phyloP scores from a whole-genome alignment of 2,113 vertebrate genomes.

The Sebastes fasciatus region DNA sequence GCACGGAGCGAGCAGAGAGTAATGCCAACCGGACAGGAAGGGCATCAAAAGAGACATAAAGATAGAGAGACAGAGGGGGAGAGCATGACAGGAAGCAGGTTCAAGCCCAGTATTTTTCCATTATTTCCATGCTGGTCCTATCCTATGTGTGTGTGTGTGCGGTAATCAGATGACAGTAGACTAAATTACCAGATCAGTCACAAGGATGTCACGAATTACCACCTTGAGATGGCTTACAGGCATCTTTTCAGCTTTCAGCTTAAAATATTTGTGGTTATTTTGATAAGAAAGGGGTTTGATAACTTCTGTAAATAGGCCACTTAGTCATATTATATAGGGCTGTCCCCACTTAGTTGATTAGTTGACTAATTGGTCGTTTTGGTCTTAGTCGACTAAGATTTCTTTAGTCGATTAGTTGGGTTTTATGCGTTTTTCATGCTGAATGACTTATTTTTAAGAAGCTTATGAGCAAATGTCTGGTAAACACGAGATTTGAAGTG shows the following conservation, averaged over 20 bases:
- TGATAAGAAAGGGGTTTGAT: background rate
- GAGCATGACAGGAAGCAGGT: slow-evolving; percentile 49
- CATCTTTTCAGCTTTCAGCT: background rate
- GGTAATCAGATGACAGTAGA: slow-evolving; percentile 39
- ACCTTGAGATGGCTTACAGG: background rate
- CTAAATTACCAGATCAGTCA: slow-evolving; percentile 36
- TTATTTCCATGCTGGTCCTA: background rate
- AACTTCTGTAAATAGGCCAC: background rate
- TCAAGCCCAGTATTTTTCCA: slow-evolving; percentile 55
- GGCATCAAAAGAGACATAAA: slow-evolving; percentile 39
- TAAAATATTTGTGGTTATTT: background rate
- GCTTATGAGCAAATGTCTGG: too few relatives aligned
- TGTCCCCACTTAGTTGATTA: too few relatives aligned
- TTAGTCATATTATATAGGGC: background rate
- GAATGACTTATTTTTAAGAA: too few relatives aligned
- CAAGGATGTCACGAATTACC: slow-evolving; percentile 19
- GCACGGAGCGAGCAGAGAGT: background rate
- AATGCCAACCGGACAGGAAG: slow-evolving; percentile 36
- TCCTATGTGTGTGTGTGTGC: background rate
- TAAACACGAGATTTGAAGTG: too few relatives aligned
- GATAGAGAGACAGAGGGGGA: slow-evolving; percentile 15
- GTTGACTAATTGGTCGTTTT: too few relatives aligned
- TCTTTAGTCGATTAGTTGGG: too few relatives aligned
- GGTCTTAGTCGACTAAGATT: too few relatives aligned
- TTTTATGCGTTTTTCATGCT: too few relatives aligned